Evolutionary conservation across 2,113 vertebrate genomes (phyloP).

Genomic region (Malurus alboscapulatus): DNA sequence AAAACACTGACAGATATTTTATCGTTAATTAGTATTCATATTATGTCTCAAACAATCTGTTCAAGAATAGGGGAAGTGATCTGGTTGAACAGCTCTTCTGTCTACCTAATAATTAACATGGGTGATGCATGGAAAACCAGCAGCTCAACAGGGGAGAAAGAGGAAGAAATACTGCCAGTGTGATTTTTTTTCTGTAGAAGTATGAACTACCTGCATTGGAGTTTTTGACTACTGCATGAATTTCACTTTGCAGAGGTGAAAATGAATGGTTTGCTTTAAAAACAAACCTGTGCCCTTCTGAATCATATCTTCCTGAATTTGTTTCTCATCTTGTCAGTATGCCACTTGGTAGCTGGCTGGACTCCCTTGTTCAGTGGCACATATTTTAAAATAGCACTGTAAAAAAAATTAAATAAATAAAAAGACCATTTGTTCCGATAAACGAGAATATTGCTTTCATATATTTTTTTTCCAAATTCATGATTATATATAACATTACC

Average conservation of each 20-base stretch:
- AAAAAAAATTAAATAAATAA: background rate
- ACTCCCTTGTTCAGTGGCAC: slow-evolving; percentile 79
- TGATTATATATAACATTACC: slow-evolving; percentile 73
- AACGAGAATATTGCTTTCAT: slow-evolving; percentile 74
- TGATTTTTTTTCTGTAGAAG: slow-evolving; percentile 18
- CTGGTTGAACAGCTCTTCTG: slow-evolving; percentile 76
- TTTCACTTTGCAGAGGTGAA: slow-evolving; percentile 63
- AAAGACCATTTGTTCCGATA: slow-evolving; percentile 72
- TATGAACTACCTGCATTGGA: slow-evolving; percentile 59
- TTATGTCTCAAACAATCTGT: slow-evolving; percentile 86
- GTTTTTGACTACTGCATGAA: slow-evolving; percentile 27
- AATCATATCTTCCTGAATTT: slow-evolving; percentile 73
- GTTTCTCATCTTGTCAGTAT: slow-evolving; percentile 77
- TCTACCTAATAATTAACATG: slow-evolving; percentile 74
- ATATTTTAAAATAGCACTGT: slow-evolving; percentile 72
- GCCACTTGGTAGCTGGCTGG: slow-evolving; percentile 81
- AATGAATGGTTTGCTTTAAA: slow-evolving; percentile 70
- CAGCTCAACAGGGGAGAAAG: slow-evolving; percentile 39
- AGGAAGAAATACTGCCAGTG: background rate
- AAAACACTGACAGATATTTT: slow-evolving; percentile 80
- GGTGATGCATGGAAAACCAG: slow-evolving; percentile 46
- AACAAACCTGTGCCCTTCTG: slow-evolving; percentile 70
- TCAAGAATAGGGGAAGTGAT: slow-evolving; percentile 77
- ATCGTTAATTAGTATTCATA: slow-evolving; percentile 84
- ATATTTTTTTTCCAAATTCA: slow-evolving; percentile 63